Evolutionary conservation across 2,113 vertebrate species (phyloP), one percentile per base, ranked within the genome.

Genomic region (Sturnus vulgaris): DNA sequence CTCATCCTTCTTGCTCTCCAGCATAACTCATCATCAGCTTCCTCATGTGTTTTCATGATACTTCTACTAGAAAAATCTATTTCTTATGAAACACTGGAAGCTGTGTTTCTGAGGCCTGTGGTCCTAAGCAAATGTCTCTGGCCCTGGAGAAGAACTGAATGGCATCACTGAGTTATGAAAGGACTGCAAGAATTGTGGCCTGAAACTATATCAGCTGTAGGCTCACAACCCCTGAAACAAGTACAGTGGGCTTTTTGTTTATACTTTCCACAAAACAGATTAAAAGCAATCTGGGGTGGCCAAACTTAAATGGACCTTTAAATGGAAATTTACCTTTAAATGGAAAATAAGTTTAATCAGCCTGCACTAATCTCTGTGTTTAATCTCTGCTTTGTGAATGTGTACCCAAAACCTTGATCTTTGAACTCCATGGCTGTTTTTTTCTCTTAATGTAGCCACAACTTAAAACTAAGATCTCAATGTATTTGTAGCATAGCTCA

Each of bases 341-440:
- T 42, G 6, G 24, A 79, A 91, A 91, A 57, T 8, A 2, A 71
- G 21, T 47, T 82, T 46, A 70, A 75, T 35, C 44, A 71, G 4
- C 21, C 21, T 24, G 6, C 5, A 13, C 15, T 69, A n/a, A 77
- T 61, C 22, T 46, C n/a, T 16, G 6, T 10, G 8, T 40, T 47
- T 24, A 37, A 57, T 78, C 8, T 33, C 25, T 44, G 11, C 23
- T 33, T 39, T 4, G 12, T 40, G 27, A 79, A 50, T 14, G 17
- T 31, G 12, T 15, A 47, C 60, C 21, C 13, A 82, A 64, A 12
- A 47, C 57, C n/a, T 28, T 49, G 52, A 60, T 31, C 35, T 50
- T 42, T 3, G 2, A 83, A 19, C 6, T 5, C 17, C 4, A 7
- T 27, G 47, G 19, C 4, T 2, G 0, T 16, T 52, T 7, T 64